Base-by-base conservation (phyloP, 2,797 vertebrate species). In the Alfaro cultratus region DNA sequence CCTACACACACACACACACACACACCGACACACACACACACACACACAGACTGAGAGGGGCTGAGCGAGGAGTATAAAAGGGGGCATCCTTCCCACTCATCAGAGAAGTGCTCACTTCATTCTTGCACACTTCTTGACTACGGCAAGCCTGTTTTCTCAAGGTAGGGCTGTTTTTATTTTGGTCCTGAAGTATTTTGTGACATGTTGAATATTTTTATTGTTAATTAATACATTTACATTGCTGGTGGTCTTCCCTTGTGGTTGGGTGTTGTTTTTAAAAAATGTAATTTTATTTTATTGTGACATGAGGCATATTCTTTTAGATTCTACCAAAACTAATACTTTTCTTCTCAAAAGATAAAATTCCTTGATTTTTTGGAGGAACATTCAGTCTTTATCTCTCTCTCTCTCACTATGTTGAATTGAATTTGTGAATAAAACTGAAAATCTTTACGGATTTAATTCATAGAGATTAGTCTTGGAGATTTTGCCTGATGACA, bases 41-140 rank as follows among this genome's bases (percentile, higher is more conserved):
- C 85, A 80, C 75, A 80, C 81, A 83, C 80, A 82, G 75, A 85
- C 87, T n/a, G 73, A 57, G 87, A 80, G 84, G 83, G 60, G 84
- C 92, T 91, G 92, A 90, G 92, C 87, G 46, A 89, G 62, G 90
- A 90, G 88, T 95, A 95, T 95, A 95, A 94, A 95, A 95, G 93
- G 89, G 89, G 90, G 81, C 89, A 80, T 92, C 90, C 88, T 92
- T 93, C 87, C 87, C 88, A 91, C 87, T 94, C 92, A 83, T 74
- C 87, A 76, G 79, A 93, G 85, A 94, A 95, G 91, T 87, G 81
- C 85, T 92, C 90, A 90, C 77, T 85, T 89, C 84, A 83, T 76
- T 90, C 87, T 93, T 86, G 86, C 89, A 83, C 87, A 82, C 86
- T 91, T 87, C 76, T 88, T 84, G 23, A 79, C 88, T 82, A 81